Conservation (phyloP, 2,888 invertebrate species). For the Microctonus aethiopoides region DNA sequence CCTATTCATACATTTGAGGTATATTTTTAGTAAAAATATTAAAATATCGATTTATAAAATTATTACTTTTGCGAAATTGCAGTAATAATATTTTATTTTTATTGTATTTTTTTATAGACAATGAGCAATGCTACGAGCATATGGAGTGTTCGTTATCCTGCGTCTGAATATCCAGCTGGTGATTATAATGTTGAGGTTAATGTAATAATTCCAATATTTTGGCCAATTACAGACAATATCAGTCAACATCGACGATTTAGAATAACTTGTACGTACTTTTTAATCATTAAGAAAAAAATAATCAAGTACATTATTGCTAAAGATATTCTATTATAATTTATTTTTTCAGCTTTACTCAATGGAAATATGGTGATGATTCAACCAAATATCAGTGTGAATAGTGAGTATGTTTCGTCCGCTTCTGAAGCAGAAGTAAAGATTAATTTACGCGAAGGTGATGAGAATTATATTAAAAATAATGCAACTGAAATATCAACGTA, state of each 20-base stretch:
- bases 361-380: conserved; percentile 77
- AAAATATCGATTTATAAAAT: background rate
- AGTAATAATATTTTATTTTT: conserved; percentile 19
- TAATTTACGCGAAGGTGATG: conserved; percentile 72
- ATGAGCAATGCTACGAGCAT: conserved; percentile 70
- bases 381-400: conserved; percentile 70
- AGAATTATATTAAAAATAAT: conserved; percentile 70
- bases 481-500: conserved; percentile 74
- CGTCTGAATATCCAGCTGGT: conserved; percentile 70
- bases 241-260: conserved; percentile 64
- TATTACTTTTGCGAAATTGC: too few relatives aligned
- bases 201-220: conserved; percentile 61
- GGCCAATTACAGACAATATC: conserved; percentile 67
- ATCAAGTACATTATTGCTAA: too few relatives aligned
- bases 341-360: conserved; percentile 73
- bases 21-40: conserved; percentile 38
- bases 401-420: conserved; percentile 75
- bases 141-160: conserved; percentile 74
- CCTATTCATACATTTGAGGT: conserved; percentile 69
- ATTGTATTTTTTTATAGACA: conserved; percentile 52
- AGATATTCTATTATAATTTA: background rate
- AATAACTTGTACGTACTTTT: conserved; percentile 68
- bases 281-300: background rate
- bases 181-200: conserved; percentile 72
- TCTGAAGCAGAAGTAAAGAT: conserved; percentile 65